Conservation (phyloP, 2,797 vertebrate genomes). For the Clamator glandarius region DNA sequence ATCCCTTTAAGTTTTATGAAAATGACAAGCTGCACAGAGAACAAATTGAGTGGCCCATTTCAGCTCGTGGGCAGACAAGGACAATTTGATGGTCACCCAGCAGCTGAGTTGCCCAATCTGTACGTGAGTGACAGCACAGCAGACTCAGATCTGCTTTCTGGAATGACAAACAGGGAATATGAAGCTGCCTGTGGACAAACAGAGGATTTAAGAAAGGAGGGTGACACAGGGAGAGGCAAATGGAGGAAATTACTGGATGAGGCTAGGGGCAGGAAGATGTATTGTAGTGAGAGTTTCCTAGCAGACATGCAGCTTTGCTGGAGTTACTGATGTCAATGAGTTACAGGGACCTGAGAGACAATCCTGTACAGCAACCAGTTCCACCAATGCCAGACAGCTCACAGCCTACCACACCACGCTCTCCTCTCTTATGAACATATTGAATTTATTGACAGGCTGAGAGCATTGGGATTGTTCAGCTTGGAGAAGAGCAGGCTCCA, state of each 20-base stretch:
- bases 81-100: background rate
- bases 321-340: background rate
- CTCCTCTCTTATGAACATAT: no score
- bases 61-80: background rate
- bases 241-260: background rate
- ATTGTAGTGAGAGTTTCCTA: background rate
- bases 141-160: background rate
- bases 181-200: background rate
- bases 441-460: no score
- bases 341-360: fast-evolving
- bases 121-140: background rate
- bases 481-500: no score
- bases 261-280: background rate
- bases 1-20: background rate
- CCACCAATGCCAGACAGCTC: background rate
- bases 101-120: background rate
- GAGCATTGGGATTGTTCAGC: no score
- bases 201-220: background rate
- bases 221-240: background rate
- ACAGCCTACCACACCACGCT: background rate
- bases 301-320: background rate
- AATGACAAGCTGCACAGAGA: background rate
- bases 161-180: background rate
- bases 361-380: background rate
- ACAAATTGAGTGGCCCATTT: background rate